Conservation (phyloP, 2,797 vertebrate genomes). For the Pampus argenteus region DNA sequence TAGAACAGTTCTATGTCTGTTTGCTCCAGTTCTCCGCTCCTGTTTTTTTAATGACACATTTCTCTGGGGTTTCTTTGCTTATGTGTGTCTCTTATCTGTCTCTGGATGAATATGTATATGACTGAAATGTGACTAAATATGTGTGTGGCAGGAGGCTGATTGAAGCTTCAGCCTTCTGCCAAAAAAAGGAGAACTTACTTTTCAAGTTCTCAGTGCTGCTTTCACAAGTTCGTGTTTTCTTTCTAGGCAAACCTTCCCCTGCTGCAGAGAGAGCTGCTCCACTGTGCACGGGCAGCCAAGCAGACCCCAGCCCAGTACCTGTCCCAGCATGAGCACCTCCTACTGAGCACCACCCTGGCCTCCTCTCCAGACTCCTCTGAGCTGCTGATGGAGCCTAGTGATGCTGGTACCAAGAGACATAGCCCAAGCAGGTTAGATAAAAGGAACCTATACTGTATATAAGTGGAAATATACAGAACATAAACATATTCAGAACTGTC, state of each 20-base stretch:
- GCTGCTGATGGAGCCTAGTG: constrained; percentile 93
- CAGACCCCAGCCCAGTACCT: constrained; percentile 98
- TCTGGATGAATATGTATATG: not conserved
- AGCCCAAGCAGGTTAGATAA: constrained; percentile 92
- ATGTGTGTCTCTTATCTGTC: not conserved
- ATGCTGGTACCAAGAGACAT: constrained; percentile 90
- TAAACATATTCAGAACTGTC: not conserved
- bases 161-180: not conserved
- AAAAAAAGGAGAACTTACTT: not conserved
- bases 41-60: not conserved
- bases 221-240: constrained; percentile 11
- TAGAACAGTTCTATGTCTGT: constrained; percentile 9
- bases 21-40: not conserved
- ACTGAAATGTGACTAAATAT: not conserved
- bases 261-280: constrained; percentile 95
- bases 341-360: constrained; percentile 93
- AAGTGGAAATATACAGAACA: not conserved
- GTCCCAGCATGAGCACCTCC: constrained; percentile 97
- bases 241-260: constrained; percentile 95
- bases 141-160: not conserved
- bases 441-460: not conserved
- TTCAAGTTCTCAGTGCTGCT: not conserved
- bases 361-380: constrained; percentile 96
- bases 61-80: not conserved
- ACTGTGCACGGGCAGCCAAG: constrained; percentile 97